Conservation (phyloP, 2,797 vertebrate species). For the Enteromius viviparus region DNA sequence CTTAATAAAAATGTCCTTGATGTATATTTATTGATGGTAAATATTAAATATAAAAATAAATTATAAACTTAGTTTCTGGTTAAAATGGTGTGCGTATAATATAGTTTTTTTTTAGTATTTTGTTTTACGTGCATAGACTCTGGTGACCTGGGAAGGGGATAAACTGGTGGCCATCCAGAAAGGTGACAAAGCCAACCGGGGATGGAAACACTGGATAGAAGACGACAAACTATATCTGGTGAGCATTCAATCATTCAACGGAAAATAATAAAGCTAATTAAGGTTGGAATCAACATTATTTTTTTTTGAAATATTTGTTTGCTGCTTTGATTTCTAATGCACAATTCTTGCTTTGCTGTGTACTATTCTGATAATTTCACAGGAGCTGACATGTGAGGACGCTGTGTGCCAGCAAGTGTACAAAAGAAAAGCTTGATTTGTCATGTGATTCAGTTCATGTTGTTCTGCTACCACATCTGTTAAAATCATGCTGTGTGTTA, state of each 20-base stretch:
- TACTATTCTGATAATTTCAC: constrained; percentile 18
- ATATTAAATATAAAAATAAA: neutral
- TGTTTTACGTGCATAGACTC: constrained; percentile 70
- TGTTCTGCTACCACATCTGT: neutral
- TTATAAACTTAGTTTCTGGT: neutral
- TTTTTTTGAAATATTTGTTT: too few species aligned
- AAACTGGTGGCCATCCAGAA: constrained; percentile 86
- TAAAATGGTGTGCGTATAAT: neutral
- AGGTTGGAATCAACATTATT: neutral
- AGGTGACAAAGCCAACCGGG: constrained; percentile 89
- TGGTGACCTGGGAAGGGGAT: constrained; percentile 88
- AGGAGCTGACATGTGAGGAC: constrained; percentile 89
- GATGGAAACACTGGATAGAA: constrained; percentile 93
- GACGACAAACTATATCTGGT: constrained; percentile 78
- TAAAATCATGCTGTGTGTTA: constrained; percentile 10
- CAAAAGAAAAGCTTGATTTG: constrained; percentile 77
- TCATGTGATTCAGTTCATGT: neutral
- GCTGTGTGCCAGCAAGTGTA: constrained; percentile 87
- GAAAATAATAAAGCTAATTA: neutral
- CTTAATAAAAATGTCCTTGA: neutral
- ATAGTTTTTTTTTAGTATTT: too few species aligned
- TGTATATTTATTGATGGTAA: neutral
- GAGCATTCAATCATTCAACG: constrained; percentile 2
- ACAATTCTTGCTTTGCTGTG: neutral
- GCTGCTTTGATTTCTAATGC: too few species aligned